Conservation (phyloP, 2,797 vertebrate species). For the Nannoperca australis region DNA sequence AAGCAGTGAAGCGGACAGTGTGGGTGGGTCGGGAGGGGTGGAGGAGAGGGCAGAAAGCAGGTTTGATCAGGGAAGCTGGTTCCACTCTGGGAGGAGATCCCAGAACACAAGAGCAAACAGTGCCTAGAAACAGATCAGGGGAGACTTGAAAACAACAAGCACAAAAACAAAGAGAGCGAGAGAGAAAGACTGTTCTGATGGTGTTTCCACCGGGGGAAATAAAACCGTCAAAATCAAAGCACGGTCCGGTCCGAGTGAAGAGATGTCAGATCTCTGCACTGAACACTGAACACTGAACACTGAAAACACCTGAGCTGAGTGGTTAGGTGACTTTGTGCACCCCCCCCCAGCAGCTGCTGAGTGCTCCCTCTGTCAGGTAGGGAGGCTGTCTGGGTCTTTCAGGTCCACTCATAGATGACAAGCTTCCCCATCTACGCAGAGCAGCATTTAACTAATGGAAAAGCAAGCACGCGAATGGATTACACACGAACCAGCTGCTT, state of each 20-base stretch:
- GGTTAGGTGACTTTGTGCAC: conserved; percentile 29
- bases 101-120: conserved; percentile 17
- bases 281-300: conserved; percentile 25
- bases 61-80: conserved; percentile 78
- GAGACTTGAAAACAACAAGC: conserved; percentile 23
- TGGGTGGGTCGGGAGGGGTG: conserved; percentile 32
- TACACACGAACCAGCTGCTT: conserved; percentile 39
- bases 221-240: conserved; percentile 25
- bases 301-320: conserved; percentile 9
- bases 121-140: conserved; percentile 31
- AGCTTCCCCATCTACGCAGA: conserved; percentile 52
- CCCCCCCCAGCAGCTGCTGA: conserved; percentile 21
- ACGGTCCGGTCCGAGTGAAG: conserved; percentile 4
- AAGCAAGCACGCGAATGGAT: conserved; percentile 46
- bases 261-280: conserved; percentile 26
- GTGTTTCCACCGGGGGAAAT: not conserved
- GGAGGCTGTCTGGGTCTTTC: conserved; percentile 33
- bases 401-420: conserved; percentile 52
- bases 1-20: conserved; percentile 62
- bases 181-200: not conserved
- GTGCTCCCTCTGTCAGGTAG: conserved; percentile 15
- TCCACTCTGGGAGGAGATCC: conserved; percentile 49
- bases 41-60: conserved; percentile 57
- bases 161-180: conserved; percentile 17
- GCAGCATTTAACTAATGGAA: conserved; percentile 59